Evolutionary conservation across 1,140 invertebrate genomes (phyloP), one percentile per base, ranked within the genome.

Genomic region (Neomicropteryx cornuta): DNA sequence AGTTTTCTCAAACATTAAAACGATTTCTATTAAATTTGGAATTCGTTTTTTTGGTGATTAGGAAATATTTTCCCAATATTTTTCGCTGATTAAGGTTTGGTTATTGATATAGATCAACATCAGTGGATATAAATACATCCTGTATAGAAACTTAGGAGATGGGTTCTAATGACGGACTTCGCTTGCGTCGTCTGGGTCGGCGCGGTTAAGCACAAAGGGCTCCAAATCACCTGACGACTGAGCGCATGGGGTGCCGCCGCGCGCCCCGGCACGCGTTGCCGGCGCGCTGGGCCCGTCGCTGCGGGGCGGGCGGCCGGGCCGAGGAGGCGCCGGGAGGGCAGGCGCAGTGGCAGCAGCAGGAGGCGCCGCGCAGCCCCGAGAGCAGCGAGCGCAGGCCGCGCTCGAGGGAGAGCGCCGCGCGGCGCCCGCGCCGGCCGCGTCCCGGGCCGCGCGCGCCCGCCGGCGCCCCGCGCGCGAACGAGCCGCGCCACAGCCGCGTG

Each of bases 221-320:
- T n/a, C n/a, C n/a, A n/a, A n/a, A n/a, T 50, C 63, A 77, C 75
- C 74, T 77, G 50, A 76, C 72, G 33, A 77, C 72, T 29, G 75
- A 76, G 38, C 72, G 64, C 61, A 76, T 66, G 33, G 66, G 60
- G 52, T 68, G 68, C 56, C 61, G 64, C 53, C 60, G n/a, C n/a
- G n/a, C n/a, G n/a, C n/a, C n/a, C n/a, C n/a, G n/a, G n/a, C n/a
- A n/a, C n/a, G n/a, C 45, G 46, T 52, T 16, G 16, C 22, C 40
- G 21, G 46, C 58, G 38, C 59, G 53, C 33, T 48, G 51, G 49
- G 47, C 30, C 28, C n/a, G n/a, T 16, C 19, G 33, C 14, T 18
- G 46, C 35, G 41, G 44, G 42, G 45, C 56, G 58, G 38, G 19
- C 56, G 51, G 49, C 55, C 53, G 46, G 50, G 64, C 43, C n/a